A percentile compares a stretch with the other conserved stretches of the same genome.
These are phyloP conservation scores for Morone saxatilis DNA, from an alignment of 2,113 vertebrate species.

Conservation along the genomic window DNA sequence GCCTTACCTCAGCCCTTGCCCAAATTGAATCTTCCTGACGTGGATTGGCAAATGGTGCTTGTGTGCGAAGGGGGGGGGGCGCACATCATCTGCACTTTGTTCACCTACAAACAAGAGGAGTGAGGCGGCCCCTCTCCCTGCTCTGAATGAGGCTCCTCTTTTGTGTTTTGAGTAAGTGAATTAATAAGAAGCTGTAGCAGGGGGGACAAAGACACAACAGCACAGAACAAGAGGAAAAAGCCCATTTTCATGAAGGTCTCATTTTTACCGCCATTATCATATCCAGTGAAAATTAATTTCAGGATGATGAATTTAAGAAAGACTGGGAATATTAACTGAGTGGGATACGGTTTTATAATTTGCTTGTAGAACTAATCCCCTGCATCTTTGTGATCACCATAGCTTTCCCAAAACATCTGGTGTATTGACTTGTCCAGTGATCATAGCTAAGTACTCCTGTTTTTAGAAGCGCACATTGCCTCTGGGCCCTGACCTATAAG, in stretches of 20 bases:
- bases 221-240: slow-evolving; percentile 15
- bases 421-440: slow-evolving; percentile 50
- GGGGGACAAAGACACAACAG: slow-evolving; percentile 35
- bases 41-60: not conserved
- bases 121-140: not conserved
- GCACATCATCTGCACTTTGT: slow-evolving; percentile 47
- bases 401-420: slow-evolving; percentile 35
- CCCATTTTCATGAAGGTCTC: slow-evolving; percentile 6
- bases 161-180: slow-evolving; percentile 39
- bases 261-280: slow-evolving; percentile 2
- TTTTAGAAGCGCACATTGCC: slow-evolving; percentile 12
- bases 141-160: slow-evolving; percentile 30
- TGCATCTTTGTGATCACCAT: slow-evolving; percentile 8
- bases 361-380: not conserved
- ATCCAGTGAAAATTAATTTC: slow-evolving; percentile 19
- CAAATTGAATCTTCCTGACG: slow-evolving; percentile 21
- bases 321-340: not conserved
- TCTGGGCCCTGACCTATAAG: slow-evolving; percentile 44
- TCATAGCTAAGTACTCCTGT: slow-evolving; percentile 25
- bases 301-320: slow-evolving; percentile 2
- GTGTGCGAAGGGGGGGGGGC: not conserved
- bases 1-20: slow-evolving; percentile 10
- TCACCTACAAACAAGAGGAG: slow-evolving; percentile 39
- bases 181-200: slow-evolving; percentile 49
- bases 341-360: not conserved